A percentile compares a stretch with the other conserved stretches of the same genome.
Conservation (phyloP, 2,797 vertebrate species). For the Synaphobranchus kaupii region DNA sequence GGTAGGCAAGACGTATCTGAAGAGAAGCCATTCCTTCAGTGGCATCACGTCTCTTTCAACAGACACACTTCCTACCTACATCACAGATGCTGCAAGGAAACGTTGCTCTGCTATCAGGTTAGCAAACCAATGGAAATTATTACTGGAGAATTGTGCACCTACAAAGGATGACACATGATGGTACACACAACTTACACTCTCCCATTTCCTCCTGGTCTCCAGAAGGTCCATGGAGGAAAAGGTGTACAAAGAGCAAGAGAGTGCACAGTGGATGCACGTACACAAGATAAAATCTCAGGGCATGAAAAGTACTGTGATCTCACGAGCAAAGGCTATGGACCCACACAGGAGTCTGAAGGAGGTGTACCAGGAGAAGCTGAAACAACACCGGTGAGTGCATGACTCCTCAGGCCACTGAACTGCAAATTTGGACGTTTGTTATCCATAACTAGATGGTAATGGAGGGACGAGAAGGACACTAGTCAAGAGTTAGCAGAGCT, state of each 20-base stretch:
- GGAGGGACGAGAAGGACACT: neutral
- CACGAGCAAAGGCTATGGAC: conserved; percentile 87
- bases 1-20: conserved; percentile 55
- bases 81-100: conserved; percentile 86
- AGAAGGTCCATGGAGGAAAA: conserved; percentile 82
- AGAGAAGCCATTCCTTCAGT: conserved; percentile 76
- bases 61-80: conserved; percentile 88
- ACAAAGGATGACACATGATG: neutral
- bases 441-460: neutral
- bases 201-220: conserved; percentile 24
- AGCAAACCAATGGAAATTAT: conserved; percentile 29
- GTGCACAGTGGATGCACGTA: conserved; percentile 76
- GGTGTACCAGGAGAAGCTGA: conserved; percentile 77
- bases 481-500: neutral
- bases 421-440: neutral
- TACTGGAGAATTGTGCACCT: neutral
- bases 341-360: conserved; percentile 86
- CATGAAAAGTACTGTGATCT: conserved; percentile 77
- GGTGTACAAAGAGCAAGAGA: conserved; percentile 73
- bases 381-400: conserved; percentile 79
- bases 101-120: conserved; percentile 86
- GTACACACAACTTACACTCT: neutral
- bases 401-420: neutral
- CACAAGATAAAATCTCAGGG: conserved; percentile 78
- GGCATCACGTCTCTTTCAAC: conserved; percentile 82